A percentile compares a stretch with the other conserved stretches of the same genome.
phyloP scores from a whole-genome alignment of 2,113 vertebrate genomes.

The Paramormyrops kingsleyae region DNA sequence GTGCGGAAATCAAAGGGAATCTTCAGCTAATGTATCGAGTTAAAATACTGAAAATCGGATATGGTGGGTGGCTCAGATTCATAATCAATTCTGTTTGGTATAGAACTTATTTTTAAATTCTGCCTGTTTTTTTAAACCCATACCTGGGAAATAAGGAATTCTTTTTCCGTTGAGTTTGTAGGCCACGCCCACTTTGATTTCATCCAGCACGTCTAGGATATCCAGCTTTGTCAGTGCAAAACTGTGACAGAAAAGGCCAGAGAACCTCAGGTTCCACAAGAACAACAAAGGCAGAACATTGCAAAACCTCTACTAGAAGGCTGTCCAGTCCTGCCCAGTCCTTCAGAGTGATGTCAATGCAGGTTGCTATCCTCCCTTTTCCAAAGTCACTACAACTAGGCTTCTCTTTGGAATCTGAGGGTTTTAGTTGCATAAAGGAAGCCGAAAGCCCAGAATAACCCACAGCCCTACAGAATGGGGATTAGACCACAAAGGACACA shows the following conservation, averaged over 20 bases:
- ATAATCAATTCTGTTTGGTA: not conserved
- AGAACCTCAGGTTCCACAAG: not conserved
- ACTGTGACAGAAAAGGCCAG: slow-evolving; percentile 49
- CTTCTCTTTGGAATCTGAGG: not conserved
- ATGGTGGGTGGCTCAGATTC: not conserved
- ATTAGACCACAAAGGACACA: not conserved
- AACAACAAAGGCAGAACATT: not conserved
- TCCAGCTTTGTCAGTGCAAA: slow-evolving; percentile 96
- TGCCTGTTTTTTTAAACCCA: slow-evolving; percentile 4
- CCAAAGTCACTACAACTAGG: not conserved
- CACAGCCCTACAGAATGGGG: not conserved
- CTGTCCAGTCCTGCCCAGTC: not conserved
- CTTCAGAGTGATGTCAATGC: not conserved
- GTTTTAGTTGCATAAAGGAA: not conserved
- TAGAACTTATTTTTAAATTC: not conserved
- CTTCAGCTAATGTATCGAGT: not conserved
- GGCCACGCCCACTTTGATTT: slow-evolving; percentile 88
- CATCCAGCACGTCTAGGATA: slow-evolving; percentile 87
- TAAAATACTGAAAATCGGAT: not conserved
- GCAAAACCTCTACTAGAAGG: not conserved
- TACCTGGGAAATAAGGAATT: slow-evolving; percentile 95
- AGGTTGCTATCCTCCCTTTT: not conserved
- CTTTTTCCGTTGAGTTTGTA: slow-evolving; percentile 91
- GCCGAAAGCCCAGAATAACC: not conserved
- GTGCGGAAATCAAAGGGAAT: not conserved